Conservation (phyloP, 1,140 invertebrate genomes). For the Thaumetopoea pityocampa region DNA sequence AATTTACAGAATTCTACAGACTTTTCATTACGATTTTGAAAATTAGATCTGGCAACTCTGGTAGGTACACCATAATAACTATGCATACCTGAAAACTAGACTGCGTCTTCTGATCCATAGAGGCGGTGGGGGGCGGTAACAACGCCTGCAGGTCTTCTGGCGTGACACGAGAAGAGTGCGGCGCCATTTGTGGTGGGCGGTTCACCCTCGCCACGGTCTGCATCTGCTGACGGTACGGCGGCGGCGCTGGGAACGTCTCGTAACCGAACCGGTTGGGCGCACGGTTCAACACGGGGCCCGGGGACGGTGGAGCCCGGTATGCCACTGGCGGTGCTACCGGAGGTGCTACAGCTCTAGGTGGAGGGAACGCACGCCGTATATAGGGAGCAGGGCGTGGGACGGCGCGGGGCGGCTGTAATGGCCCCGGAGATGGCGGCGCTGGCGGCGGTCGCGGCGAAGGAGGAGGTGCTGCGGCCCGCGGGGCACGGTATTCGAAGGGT, state of each 20-base stretch:
- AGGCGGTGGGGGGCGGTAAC: constrained; percentile 72
- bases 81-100: constrained; percentile 75
- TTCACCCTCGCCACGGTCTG: constrained; percentile 24
- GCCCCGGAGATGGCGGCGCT: constrained; percentile 25
- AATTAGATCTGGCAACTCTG: too few relatives aligned
- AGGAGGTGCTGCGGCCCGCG: constrained; percentile 26
- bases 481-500: constrained; percentile 63
- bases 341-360: constrained; percentile 19
- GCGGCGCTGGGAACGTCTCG: constrained; percentile 49
- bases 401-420: constrained; percentile 15
- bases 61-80: not conserved
- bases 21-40: too few relatives aligned
- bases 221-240: constrained; percentile 32
- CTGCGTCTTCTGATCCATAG: constrained; percentile 78
- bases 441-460: constrained; percentile 25
- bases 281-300: too few relatives aligned
- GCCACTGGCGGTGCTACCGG: constrained; percentile 27
- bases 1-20: too few relatives aligned
- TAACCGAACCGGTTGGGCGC: too few relatives aligned
- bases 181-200: constrained; percentile 25
- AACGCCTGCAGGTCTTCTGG: constrained; percentile 69
- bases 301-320: constrained; percentile 43
- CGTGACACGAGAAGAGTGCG: constrained; percentile 38
- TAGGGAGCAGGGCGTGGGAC: constrained; percentile 30
- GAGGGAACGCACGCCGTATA: constrained; percentile 33